A percentile compares a stretch with the other conserved stretches of the same genome.
Evolutionary conservation across 2,888 invertebrate species (phyloP).

Genomic region (Heteromurus nitidus): DNA sequence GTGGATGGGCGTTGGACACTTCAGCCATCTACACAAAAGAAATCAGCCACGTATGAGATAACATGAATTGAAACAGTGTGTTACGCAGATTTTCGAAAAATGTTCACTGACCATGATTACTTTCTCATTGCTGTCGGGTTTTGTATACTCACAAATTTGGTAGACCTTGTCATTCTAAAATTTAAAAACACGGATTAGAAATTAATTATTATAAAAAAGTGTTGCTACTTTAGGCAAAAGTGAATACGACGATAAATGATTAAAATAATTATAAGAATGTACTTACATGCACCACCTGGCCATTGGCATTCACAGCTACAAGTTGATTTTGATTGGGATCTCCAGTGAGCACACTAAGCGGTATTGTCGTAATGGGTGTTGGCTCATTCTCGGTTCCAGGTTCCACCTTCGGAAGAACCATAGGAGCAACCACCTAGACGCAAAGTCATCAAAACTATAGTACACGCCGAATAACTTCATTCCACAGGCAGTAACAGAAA

Average conservation of each 20-base stretch:
- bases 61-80: too few relatives aligned
- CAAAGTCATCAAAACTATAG: too few relatives aligned
- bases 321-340: constrained; percentile 72
- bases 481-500: too few relatives aligned
- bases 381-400: constrained; percentile 82
- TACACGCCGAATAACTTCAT: too few relatives aligned
- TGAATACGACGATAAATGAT: not conserved
- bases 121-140: constrained; percentile 72
- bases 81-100: not conserved
- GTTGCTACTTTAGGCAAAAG: not conserved
- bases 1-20: constrained; percentile 48
- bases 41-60: constrained; percentile 1
- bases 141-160: constrained; percentile 72
- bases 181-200: not conserved
- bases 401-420: constrained; percentile 88
- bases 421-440: constrained; percentile 82
- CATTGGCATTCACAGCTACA: constrained; percentile 71
- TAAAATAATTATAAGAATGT: not conserved
- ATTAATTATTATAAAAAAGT: not conserved
- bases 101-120: constrained; percentile 71
- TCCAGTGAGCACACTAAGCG: constrained; percentile 70
- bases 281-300: constrained; percentile 72
- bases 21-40: constrained; percentile 59
- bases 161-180: constrained; percentile 73
- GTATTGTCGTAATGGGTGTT: constrained; percentile 55